Base-by-base conservation (phyloP, 2,797 vertebrate genomes). In the Anabas testudineus region DNA sequence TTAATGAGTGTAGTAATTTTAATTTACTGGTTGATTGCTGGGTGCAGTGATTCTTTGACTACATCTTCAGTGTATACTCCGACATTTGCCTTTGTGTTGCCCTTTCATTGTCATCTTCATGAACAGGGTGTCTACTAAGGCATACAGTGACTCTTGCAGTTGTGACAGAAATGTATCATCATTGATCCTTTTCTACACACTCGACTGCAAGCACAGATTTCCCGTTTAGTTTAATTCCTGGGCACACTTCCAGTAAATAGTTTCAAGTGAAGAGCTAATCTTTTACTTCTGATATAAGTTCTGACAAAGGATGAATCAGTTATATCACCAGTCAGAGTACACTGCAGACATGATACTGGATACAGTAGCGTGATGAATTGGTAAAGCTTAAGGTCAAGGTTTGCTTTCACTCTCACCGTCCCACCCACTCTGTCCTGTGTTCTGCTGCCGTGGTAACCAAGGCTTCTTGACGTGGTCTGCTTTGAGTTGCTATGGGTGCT, bases 41-140 rank as follows among this genome's bases (percentile, higher is more conserved):
- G 26, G 4, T n/a, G 16, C 15, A 30, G 16, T 47, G 10, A 3
- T 18, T 18, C 8, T 10, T 15, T 13, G 4, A 26, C 1, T 19
- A 28, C 42, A 46, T 18, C 7, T 12, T 4, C 9, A 21, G 42
- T 9, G 18, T 5, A 28, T n/a, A 15, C 26, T 12, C 26, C 2
- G 0, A 14, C 1, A 59, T 74, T 73, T 90, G 92, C 90, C 91
- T 92, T 82, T 90, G 90, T 93, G 87, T 92, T 92, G 91, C 88
- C 88, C 84, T 85, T 36, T 92, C 90, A 88, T 66, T 71, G 58
- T 43, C 0, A 24, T 42, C 42, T 7, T 86, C 48, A 60, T 91
- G 91, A 92, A 83, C 42, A 55, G 83, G 90, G 92, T 92, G 86
- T 90, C 92, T n/a, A 76, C 68, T 67, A 73, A 91, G 88, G 90